Percentiles rank a stretch among this genome's conserved stretches.
Evolutionary conservation across 2,797 vertebrate genomes (phyloP).

Genomic region (Carduelis carduelis): DNA sequence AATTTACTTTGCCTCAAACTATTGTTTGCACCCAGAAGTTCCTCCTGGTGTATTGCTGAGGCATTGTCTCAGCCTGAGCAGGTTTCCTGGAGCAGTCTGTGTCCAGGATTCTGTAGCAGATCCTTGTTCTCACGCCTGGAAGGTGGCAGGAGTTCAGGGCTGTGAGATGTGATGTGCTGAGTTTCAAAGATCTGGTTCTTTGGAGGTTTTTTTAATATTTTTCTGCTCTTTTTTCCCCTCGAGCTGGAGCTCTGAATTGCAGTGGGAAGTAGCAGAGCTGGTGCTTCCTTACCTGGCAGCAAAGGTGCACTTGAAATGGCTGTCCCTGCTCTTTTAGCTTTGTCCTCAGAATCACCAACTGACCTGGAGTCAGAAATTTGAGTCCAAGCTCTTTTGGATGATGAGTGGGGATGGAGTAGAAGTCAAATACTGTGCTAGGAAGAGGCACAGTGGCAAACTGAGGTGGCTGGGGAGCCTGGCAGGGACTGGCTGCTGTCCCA

Average conservation of each 20-base stretch:
- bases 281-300: background rate
- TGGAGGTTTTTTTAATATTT: background rate
- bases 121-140: background rate
- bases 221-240: background rate
- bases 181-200: background rate
- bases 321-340: background rate
- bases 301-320: background rate
- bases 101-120: background rate
- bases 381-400: background rate
- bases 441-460: background rate
- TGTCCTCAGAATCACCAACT: background rate
- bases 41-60: background rate
- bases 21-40: constrained; percentile 45
- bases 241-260: background rate
- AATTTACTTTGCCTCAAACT: constrained; percentile 21
- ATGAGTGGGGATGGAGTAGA: background rate
- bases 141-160: background rate
- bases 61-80: background rate
- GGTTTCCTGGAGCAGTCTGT: background rate
- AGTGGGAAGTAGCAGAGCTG: background rate
- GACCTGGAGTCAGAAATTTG: background rate
- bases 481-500: background rate
- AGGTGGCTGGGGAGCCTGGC: background rate
- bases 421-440: background rate
- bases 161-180: background rate